Percentiles rank a stretch among this genome's conserved stretches.
These are phyloP conservation scores for Leptodactylus fuscus DNA, from an alignment of 2,113 vertebrate species.

Conservation along the genomic window DNA sequence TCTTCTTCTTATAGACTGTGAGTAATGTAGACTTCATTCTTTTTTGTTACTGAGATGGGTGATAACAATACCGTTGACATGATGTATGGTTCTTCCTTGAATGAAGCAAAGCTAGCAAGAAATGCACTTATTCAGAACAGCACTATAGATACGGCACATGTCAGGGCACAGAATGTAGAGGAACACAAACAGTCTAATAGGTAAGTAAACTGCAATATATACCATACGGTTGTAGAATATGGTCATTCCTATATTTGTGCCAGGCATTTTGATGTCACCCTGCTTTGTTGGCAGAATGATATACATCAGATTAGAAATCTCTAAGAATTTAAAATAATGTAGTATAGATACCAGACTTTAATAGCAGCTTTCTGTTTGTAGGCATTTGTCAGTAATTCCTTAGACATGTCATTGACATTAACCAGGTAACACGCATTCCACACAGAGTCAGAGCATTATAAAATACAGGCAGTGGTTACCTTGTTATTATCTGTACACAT, in stretches of 20 bases:
- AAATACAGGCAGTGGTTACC: neutral
- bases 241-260: neutral
- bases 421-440: neutral
- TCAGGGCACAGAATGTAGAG: neutral
- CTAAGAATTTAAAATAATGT: neutral
- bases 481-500: neutral
- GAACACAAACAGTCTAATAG: neutral
- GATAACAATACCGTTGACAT: neutral
- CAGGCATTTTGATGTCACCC: neutral
- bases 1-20: conserved; percentile 32
- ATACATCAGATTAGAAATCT: neutral
- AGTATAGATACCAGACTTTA: no score
- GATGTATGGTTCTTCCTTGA: neutral
- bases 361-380: neutral
- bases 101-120: neutral
- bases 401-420: neutral
- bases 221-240: neutral
- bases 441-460: neutral
- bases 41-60: neutral
- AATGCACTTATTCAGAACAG: neutral
- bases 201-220: no score
- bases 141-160: neutral
- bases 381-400: neutral
- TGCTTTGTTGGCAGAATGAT: neutral
- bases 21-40: conserved; percentile 34